Conservation (phyloP, 2,797 vertebrate genomes). For the Chaetodon trifasciatus region DNA sequence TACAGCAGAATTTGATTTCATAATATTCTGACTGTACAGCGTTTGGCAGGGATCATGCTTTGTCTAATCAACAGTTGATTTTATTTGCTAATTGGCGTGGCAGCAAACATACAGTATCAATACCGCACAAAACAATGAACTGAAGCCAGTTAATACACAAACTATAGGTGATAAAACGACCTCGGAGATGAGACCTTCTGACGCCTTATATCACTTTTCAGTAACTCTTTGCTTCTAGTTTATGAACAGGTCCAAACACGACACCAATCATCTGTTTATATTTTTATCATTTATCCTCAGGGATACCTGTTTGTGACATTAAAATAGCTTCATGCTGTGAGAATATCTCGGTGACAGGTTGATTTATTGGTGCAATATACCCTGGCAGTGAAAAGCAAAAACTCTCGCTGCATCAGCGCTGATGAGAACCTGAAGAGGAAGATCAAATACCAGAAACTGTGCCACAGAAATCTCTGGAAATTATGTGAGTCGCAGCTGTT, state of each 20-base stretch:
- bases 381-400: slow-evolving; percentile 52
- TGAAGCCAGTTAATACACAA: slow-evolving; percentile 12
- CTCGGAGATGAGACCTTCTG: not conserved
- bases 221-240: slow-evolving; percentile 19
- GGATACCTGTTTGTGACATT: slow-evolving; percentile 59
- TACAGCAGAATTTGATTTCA: not conserved
- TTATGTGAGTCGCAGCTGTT: slow-evolving; percentile 17
- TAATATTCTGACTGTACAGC: not conserved
- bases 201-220: slow-evolving; percentile 8
- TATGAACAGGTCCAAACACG: slow-evolving; percentile 13
- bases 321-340: slow-evolving; percentile 55
- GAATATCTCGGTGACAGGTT: slow-evolving; percentile 61
- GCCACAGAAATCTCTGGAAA: slow-evolving; percentile 51
- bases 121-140: not conserved
- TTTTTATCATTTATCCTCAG: slow-evolving; percentile 56
- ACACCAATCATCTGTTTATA: slow-evolving; percentile 46
- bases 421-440: slow-evolving; percentile 35
- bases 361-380: slow-evolving; percentile 65
- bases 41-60: not conserved
- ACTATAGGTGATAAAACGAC: not conserved
- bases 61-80: not conserved
- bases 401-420: slow-evolving; percentile 43
- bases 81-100: not conserved
- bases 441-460: slow-evolving; percentile 43
- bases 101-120: not conserved